Evolutionary conservation across 2,113 vertebrate genomes (phyloP).

Genomic region (Struthidea cinerea): DNA sequence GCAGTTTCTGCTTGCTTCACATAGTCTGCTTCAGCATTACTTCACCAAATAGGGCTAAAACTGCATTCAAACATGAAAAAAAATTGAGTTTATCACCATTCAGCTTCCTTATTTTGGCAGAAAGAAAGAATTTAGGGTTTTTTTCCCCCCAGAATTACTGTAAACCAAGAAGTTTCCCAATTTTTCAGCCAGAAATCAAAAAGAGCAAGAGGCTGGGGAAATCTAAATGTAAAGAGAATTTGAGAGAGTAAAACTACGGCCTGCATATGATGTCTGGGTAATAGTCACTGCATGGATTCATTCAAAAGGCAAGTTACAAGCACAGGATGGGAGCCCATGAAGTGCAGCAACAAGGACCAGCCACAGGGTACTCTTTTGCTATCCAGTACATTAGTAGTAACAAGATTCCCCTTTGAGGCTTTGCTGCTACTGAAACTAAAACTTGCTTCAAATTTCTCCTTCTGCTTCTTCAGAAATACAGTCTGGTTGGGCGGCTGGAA

Average conservation of each 20-base stretch:
- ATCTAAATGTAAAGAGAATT: background rate
- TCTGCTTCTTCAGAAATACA: background rate
- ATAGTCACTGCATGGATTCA: background rate
- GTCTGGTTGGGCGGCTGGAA: background rate
- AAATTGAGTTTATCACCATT: background rate
- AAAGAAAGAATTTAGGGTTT: background rate
- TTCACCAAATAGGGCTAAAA: background rate
- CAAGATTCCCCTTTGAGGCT: background rate
- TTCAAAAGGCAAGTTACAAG: background rate
- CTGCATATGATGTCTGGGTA: background rate
- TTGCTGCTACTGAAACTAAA: background rate
- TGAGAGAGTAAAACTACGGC: background rate
- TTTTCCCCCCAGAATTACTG: background rate
- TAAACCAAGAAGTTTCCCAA: background rate
- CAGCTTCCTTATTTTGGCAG: background rate
- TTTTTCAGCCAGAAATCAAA: background rate
- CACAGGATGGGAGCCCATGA: accelerated
- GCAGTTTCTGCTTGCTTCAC: background rate
- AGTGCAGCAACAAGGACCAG: background rate
- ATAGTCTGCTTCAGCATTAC: background rate
- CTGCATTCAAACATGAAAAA: background rate
- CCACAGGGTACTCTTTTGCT: background rate
- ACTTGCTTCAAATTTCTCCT: background rate
- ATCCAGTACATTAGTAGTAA: background rate
- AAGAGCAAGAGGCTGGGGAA: background rate